Evolutionary conservation across 2,113 vertebrate genomes (phyloP), one percentile per base, ranked within the genome.

Genomic region (Collichthys lucidus): DNA sequence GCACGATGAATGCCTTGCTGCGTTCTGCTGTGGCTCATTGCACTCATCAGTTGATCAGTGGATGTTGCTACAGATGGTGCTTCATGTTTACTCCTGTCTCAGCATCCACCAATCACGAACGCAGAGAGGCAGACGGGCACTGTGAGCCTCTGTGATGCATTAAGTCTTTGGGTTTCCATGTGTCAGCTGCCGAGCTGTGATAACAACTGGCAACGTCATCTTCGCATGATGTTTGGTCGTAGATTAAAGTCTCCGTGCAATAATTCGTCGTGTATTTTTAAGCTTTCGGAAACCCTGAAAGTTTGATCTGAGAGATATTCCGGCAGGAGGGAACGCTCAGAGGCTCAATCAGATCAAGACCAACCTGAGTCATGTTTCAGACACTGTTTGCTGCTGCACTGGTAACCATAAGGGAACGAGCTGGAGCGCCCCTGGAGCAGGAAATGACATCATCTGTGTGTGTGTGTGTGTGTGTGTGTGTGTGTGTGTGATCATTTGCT

Each of bases 361-460:
- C 1, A 24, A 82, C 79, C 79, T 70, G 84, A 81, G 76, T 86
- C 82, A 74, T 31, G 72, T 74, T 74, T 17, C 50, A 71, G 80
- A 64, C 35, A 24, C 72, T 1, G 46, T 57, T 8, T 40, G 7
- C 80, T 71, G 74, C 62, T 44, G 71, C 40, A 31, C 22, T 35
- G 65, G 5, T 35, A 12, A 15, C 53, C 74, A 40, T 40, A 40
- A 9, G 35, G 7, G 35, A 40, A 40, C 35, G 35, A 40, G 35
- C 35, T n/a, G 5, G 3, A 44, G 35, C 35, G 24, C 31, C 65
- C 91, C 87, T 65, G 29, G 35, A 90, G 93, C 83, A 94, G 94
- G 93, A 94, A 95, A 95, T 96, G 92, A 95, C 87, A 91, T 93
- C 94, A 95, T 83, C 7, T 8, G 35, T 40, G 31, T 74, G 53